These are phyloP conservation scores for Anableps anableps DNA, from an alignment of 2,797 vertebrate species.

Conservation along the genomic window DNA sequence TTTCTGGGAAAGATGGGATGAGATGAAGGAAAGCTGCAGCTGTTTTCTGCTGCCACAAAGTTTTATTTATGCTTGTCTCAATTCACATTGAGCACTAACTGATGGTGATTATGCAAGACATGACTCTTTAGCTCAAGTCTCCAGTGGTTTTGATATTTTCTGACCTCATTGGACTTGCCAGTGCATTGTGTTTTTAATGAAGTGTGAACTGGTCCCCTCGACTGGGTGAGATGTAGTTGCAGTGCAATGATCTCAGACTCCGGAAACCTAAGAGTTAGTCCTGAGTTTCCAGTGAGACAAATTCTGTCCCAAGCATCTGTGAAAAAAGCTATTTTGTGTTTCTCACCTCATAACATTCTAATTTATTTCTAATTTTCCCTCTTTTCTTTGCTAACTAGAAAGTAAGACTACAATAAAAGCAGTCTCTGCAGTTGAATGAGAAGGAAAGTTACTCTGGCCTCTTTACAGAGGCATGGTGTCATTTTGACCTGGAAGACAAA, in stretches of 20 bases:
- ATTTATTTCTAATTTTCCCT: constrained; percentile 44
- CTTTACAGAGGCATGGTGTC: constrained; percentile 57
- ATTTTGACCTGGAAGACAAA: constrained; percentile 62
- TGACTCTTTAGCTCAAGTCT: constrained; percentile 7
- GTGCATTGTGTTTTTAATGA: constrained; percentile 33
- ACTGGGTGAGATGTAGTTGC: constrained; percentile 32
- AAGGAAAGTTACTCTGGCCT: constrained; percentile 57
- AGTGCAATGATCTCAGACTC: constrained; percentile 45
- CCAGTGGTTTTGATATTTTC: constrained; percentile 21
- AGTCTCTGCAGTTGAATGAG: constrained; percentile 52
- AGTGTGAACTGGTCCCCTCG: constrained; percentile 29
- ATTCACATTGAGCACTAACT: constrained; percentile 32
- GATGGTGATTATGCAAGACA: constrained; percentile 38
- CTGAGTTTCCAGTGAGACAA: constrained; percentile 42
- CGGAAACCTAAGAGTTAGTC: constrained; percentile 25
- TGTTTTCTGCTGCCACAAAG: constrained; percentile 57
- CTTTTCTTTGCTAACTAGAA: constrained; percentile 40
- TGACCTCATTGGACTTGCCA: constrained; percentile 27
- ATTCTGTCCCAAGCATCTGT: constrained; percentile 26
- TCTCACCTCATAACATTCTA: constrained; percentile 49
- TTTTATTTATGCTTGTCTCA: constrained; percentile 42
- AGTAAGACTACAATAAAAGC: constrained; percentile 59
- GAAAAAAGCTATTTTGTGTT: constrained; percentile 50
- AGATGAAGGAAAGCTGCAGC: constrained; percentile 58
- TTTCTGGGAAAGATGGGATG: constrained; percentile 58